These are phyloP conservation scores for Andrena trimmerana DNA, from an alignment of 2,888 invertebrate species.

Conservation along the genomic window DNA sequence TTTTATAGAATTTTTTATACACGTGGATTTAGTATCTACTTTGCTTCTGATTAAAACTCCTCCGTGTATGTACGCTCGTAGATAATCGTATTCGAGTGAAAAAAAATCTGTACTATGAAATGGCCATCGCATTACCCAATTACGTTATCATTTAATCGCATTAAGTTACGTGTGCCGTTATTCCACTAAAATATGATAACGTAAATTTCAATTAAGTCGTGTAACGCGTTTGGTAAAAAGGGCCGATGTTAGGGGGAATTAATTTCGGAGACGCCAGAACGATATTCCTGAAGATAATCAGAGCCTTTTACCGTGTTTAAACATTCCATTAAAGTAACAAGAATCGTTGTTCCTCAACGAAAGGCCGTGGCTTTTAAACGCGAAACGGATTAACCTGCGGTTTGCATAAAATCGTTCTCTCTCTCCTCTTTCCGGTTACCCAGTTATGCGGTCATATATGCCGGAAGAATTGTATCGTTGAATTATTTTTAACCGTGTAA, in stretches of 20 bases:
- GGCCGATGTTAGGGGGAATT: background rate
- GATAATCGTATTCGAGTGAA: too few relatives aligned
- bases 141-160: constrained; percentile 11
- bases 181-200: background rate
- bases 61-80: too few relatives aligned
- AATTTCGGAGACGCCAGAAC: background rate
- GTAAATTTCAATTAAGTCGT: constrained; percentile 15
- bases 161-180: constrained; percentile 1
- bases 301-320: constrained; percentile 2
- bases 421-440: constrained; percentile 27
- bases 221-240: background rate
- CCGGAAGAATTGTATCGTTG: background rate
- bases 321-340: constrained; percentile 33
- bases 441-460: constrained; percentile 1
- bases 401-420: constrained; percentile 28
- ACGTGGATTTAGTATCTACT: too few relatives aligned
- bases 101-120: too few relatives aligned
- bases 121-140: background rate
- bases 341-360: background rate
- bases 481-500: constrained; percentile 32
- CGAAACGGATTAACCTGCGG: constrained; percentile 18
- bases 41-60: too few relatives aligned
- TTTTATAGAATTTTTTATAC: too few relatives aligned
- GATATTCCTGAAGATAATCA: constrained; percentile 11
- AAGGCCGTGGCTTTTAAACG: background rate